Evolutionary conservation across 2,888 invertebrate species (phyloP), one percentile per base, ranked within the genome.

Genomic region (Apodemia duryi): DNA sequence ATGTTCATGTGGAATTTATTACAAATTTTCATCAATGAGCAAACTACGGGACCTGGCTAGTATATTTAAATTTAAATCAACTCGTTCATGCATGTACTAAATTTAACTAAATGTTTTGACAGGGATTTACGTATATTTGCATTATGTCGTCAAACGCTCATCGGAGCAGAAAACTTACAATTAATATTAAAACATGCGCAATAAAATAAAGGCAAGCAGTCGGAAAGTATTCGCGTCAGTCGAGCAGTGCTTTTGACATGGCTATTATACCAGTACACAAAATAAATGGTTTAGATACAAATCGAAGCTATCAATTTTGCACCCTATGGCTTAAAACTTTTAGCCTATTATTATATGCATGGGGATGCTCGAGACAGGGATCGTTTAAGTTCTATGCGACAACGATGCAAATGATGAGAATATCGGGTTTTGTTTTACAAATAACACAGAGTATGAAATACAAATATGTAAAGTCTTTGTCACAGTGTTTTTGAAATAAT

Each of bases 171-270:
- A 87, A 88, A 88, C 88, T 87, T 85, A 87, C 86, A 87, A 89
- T 89, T 87, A 89, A 86, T 88, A 87, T 89, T 88, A 86, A 89
- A 86, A 88, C 86, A 88, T 88, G 89, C 88, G 77, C 87, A 85
- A 85, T 89, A 86, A 88, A 88, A 86, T 85, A 83, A 82, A 88
- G 79, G 74, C 85, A 86, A 86, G 84, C 84, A 84, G 84, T 86
- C 85, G 87, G 88, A 88, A 88, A 85, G 83, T 82, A 86, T 89
- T 81, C 82, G 74, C 84, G 84, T 88, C 86, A 85, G 74, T 77
- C 78, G 80, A 79, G 79, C 80, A 75, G 74, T 88, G 88, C 82
- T 86, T 84, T 81, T 88, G 88, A 89, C 88, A 85, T 82, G 83
- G 83, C 87, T 80, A 86, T 90, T 90, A 89, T 86, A 84, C 80